Base-by-base conservation (phyloP, 1,140 invertebrate species). In the Eubasilissa regina region DNA sequence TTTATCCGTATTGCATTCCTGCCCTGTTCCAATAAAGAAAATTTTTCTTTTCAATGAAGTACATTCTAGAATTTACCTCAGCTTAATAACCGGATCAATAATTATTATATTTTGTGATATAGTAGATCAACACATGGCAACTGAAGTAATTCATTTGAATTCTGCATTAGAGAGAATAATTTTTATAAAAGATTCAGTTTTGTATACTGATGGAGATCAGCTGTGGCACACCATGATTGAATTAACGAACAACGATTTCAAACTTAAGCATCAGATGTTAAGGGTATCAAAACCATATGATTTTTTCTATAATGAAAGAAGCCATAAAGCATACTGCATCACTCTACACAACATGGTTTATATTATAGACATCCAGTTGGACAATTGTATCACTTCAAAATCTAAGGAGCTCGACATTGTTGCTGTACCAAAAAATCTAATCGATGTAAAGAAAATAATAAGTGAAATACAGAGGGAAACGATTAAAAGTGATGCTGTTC, bases 141-240 rank as follows among this genome's bases (percentile, higher is more conserved):
- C 58, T 21, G 64, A 77, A 44, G 15, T 48, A 47, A 53, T 77
- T 25, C 75, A 77, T 77, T 56, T 77, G n/a, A 77, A 77, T 45
- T 51, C 75, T 15, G 21, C 60, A 8, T 53, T 77, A 47, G 62
- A 77, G 53, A 66, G 53, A 44, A 77, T 66, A 15, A 68, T n/a
- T 17, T 55, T 25, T 56, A 43, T 53, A 13, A 48, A 53, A 43
- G 35, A 77, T 43, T 66, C 60, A 15, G n/a, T 77, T 4, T 3
- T 77, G 10, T 77, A 77, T 43, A 68, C 60, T 3, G 62, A 77
- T 68, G 51, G 25, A 66, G n/a, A 68, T 8, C 53, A 66, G 45
- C 13, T 68, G 35, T 77, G 75, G 60, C 17, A 35, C n/a, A 77
- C 60, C 44, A 51, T 10, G 0, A 62, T 77, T n/a, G n/a, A 53